These are phyloP conservation scores for Trachelus stipa DNA, from an alignment of 2,888 invertebrate genomes.

Conservation along the genomic window DNA sequence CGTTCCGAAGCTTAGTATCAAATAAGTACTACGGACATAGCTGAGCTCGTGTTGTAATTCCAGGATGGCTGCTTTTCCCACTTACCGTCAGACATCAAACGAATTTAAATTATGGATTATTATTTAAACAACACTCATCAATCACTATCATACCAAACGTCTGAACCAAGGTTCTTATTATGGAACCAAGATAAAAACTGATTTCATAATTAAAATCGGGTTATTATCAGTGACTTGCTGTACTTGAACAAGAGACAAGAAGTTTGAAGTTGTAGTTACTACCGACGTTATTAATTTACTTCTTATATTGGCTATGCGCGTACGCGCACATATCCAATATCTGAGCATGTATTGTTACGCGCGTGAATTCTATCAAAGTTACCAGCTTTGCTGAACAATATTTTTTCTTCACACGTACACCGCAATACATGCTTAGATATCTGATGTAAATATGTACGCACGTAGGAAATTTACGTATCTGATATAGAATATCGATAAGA, in stretches of 20 bases:
- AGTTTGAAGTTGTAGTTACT: neutral
- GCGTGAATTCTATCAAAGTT: no score
- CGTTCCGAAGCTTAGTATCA: no score
- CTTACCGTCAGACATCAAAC: neutral
- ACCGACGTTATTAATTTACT: no score
- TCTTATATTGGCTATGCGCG: no score
- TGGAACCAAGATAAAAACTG: neutral
- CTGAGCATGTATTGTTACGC: no score
- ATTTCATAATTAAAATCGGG: neutral
- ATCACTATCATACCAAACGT: neutral
- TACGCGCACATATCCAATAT: no score
- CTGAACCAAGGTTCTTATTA: neutral
- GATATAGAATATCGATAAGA: neutral
- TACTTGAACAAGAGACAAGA: neutral
- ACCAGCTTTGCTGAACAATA: no score
- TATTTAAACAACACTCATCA: neutral
- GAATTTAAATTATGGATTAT: neutral
- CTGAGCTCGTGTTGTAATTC: neutral
- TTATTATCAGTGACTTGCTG: neutral
- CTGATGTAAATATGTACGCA: no score
- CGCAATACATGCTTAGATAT: no score
- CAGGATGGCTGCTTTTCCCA: neutral
- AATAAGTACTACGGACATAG: no score
- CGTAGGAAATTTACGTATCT: no score
- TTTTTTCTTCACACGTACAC: no score